Percentiles rank a stretch among this genome's conserved stretches.
These are phyloP conservation scores for Drosophila jambulina DNA, from an alignment of 1,140 invertebrate genomes.

Conservation along the genomic window DNA sequence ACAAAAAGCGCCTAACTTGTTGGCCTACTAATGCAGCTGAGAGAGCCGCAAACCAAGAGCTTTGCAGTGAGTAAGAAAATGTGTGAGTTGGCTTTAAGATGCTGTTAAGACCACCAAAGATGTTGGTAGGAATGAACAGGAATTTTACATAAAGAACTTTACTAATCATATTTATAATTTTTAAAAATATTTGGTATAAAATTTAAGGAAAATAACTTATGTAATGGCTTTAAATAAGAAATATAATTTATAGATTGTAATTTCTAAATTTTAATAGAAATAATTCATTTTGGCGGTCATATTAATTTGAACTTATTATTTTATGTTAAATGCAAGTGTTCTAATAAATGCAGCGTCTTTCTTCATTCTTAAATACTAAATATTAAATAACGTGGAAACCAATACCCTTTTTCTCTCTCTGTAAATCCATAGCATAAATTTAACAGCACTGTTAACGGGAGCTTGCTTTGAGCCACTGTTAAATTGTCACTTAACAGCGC, in stretches of 20 bases:
- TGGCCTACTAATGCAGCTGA: slow-evolving; percentile 76
- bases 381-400: too few species aligned
- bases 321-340: background rate
- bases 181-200: background rate
- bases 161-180: too few species aligned
- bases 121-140: background rate
- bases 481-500: slow-evolving; percentile 11
- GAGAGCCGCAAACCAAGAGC: slow-evolving; percentile 22
- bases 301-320: background rate
- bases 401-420: background rate
- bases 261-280: background rate
- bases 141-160: background rate
- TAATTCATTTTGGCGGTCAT: background rate
- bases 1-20: slow-evolving; percentile 63
- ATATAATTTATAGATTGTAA: background rate
- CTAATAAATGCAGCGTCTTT: background rate
- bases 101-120: slow-evolving; percentile 11
- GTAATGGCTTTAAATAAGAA: background rate
- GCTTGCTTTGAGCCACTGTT: slow-evolving; percentile 24
- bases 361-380: too few species aligned
- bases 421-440: background rate
- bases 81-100: background rate
- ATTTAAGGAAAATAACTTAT: background rate
- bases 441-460: background rate
- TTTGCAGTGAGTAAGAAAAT: background rate